Conservation (phyloP, 2,113 vertebrate species). For the Eulacestoma nigropectus region DNA sequence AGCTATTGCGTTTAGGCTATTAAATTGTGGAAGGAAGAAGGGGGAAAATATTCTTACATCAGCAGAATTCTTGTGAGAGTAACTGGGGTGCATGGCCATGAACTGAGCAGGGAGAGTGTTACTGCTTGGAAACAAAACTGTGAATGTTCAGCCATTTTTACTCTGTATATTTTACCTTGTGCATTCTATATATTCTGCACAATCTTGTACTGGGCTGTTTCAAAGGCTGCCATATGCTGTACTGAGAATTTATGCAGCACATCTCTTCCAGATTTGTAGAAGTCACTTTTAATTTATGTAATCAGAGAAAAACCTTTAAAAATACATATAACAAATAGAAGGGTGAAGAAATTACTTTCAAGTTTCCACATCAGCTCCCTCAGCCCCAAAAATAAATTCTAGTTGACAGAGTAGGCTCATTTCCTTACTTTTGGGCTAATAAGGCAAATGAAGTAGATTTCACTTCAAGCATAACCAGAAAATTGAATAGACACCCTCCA, state of each 20-base stretch:
- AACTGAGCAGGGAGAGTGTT: not conserved
- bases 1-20: not conserved
- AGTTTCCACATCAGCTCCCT: not conserved
- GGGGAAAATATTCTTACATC: not conserved
- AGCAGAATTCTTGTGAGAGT: not conserved
- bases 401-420: not conserved
- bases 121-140: not conserved
- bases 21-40: not conserved
- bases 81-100: not conserved
- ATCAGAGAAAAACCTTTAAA: not conserved
- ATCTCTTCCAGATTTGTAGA: not conserved
- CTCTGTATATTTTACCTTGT: not conserved
- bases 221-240: not conserved
- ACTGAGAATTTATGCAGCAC: not conserved
- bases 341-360: not conserved
- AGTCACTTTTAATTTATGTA: not conserved
- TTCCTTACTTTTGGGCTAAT: not conserved
- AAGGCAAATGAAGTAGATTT: not conserved
- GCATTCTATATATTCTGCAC: fast-evolving
- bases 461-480: not conserved
- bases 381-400: not conserved
- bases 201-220: not conserved
- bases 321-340: not conserved
- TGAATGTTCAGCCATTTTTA: not conserved
- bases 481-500: not conserved